Percentiles rank a stretch among this genome's conserved stretches.
These are phyloP conservation scores for Dipodomys ordii DNA, from an alignment of 2,113 vertebrate genomes.

Conservation along the genomic window DNA sequence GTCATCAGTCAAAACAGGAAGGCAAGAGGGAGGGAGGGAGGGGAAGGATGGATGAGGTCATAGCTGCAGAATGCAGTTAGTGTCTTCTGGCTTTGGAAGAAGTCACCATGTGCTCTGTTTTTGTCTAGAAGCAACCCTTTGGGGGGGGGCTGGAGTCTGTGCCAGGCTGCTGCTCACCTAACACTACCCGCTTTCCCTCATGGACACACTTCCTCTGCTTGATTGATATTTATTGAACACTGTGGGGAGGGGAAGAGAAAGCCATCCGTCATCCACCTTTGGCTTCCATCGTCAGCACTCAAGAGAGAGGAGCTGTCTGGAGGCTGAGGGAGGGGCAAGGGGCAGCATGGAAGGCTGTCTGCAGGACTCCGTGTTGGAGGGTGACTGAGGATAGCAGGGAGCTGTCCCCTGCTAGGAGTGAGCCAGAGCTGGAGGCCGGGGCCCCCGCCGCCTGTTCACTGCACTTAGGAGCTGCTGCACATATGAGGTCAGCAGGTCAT, in stretches of 20 bases:
- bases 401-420: background rate
- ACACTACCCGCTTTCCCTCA: background rate
- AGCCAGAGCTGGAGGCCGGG: slow-evolving; percentile 67
- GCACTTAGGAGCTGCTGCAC: slow-evolving; percentile 89
- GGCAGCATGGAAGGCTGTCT: too few relatives aligned
- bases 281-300: background rate
- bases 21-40: too few relatives aligned
- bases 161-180: background rate
- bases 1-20: slow-evolving; percentile 37
- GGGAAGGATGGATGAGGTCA: background rate
- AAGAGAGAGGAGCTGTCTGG: accelerated
- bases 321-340: too few relatives aligned
- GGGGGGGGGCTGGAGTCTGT: too few relatives aligned
- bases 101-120: background rate
- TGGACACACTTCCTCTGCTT: background rate
- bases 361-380: background rate
- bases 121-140: background rate
- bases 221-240: slow-evolving; percentile 33
- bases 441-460: slow-evolving; percentile 85
- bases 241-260: too few relatives aligned
- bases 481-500: slow-evolving; percentile 96
- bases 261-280: accelerated
- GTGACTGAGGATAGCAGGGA: slow-evolving; percentile 29
- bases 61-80: background rate
- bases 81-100: background rate